Base-by-base conservation (phyloP, 1,140 invertebrate species). In the Drosophila ogumai region DNA sequence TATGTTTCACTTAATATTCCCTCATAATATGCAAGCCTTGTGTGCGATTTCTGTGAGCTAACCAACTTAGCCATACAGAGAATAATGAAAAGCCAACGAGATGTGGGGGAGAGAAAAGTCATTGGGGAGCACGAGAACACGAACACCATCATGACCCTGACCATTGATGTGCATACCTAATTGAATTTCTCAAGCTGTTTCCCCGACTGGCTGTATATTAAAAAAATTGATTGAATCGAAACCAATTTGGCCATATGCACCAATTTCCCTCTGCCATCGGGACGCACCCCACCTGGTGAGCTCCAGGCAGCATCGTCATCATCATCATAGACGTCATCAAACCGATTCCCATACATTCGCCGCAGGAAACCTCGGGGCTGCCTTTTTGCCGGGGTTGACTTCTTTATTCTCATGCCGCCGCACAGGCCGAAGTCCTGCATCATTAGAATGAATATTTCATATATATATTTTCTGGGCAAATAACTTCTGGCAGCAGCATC, bases 381-480 rank as follows among this genome's bases (percentile, higher is more conserved):
- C 31, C 57, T 46, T 44, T 60, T 59, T 13, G 25, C n/a, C n/a
- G 34, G 50, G 22, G 15, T 55, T 55, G 32, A 55, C 59, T 55
- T 25, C n/a, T 54, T 17, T 54, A 46, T 31, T n/a, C 43, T 6
- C 28, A 28, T 43, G n/a, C 56, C 47, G 28, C 40, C n/a, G 40
- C 50, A 50, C 36, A 56, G 17, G 36, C 34, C 17, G 8, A 40
- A 56, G 32, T 40, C 44, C 50, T 58, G 60, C 54, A 58, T 76
- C 64, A 64, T 71, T 71, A 59, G 49, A 71, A 65, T 63, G 36
- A 36, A 49, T 63, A 77, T 78, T 79, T 64, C 25, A 65, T 40
- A 55, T 55, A 60, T 34, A 56, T 55, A 40, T 49, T 63, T 61
- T 63, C 34, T 63, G 46, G 59, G 59, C 32, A 61, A 61, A 61